These are phyloP conservation scores for Zophobas morio DNA, from an alignment of 1,140 invertebrate genomes.

Conservation along the genomic window DNA sequence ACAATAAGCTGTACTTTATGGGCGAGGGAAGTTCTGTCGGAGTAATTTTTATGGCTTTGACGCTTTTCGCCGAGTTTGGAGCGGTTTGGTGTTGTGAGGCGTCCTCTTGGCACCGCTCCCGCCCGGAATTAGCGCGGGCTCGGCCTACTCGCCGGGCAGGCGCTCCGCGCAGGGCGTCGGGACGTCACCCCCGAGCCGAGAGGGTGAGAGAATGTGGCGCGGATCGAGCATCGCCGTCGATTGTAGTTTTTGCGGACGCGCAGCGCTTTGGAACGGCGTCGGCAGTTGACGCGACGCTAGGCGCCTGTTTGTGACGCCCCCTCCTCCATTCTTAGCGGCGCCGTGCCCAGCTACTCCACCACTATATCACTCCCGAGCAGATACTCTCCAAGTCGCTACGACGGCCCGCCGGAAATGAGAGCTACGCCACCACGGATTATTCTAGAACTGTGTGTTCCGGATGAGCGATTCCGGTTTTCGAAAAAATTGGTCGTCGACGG, in stretches of 20 bases:
- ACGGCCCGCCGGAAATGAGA: not conserved
- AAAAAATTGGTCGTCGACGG: too few species aligned
- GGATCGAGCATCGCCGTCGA: slow-evolving; percentile 49
- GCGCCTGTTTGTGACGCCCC: slow-evolving; percentile 64
- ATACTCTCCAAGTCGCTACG: slow-evolving; percentile 34
- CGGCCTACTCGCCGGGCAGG: not conserved
- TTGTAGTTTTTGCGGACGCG: slow-evolving; percentile 55
- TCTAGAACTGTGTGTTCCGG: too few species aligned
- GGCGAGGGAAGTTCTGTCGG: too few species aligned
- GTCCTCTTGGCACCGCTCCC: not conserved
- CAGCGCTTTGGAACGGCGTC: slow-evolving; percentile 63
- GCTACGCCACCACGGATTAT: not conserved
- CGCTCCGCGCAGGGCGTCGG: not conserved
- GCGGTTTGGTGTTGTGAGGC: too few species aligned
- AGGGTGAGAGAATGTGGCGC: not conserved
- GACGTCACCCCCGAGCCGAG: not conserved
- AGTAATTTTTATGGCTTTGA: too few species aligned
- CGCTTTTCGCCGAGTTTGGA: too few species aligned
- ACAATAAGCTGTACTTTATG: too few species aligned
- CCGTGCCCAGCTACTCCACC: slow-evolving; percentile 42
- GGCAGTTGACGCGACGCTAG: slow-evolving; percentile 64
- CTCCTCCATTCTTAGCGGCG: slow-evolving; percentile 55
- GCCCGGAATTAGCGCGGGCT: not conserved
- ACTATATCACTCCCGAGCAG: slow-evolving; percentile 44
- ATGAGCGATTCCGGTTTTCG: too few species aligned